Evolutionary conservation across 2,797 vertebrate genomes (phyloP).

Genomic region (Lagorchestes hirsutus): DNA sequence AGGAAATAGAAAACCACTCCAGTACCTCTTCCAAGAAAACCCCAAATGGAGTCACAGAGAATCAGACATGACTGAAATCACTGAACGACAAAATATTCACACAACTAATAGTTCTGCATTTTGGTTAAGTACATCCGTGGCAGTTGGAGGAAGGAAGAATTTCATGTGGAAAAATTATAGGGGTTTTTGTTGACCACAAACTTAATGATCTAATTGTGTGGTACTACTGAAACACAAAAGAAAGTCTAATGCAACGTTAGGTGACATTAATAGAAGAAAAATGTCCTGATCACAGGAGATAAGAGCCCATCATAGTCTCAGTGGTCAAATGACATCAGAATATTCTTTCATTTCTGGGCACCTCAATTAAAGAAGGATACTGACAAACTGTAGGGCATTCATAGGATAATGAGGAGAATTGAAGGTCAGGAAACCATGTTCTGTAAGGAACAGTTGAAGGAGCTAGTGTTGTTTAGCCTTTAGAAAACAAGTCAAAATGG

Average conservation of each 20-base stretch:
- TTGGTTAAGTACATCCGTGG: conserved; percentile 19
- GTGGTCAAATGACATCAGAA: background rate
- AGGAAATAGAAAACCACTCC: background rate
- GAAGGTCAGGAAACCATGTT: conserved; percentile 42
- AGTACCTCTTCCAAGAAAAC: conserved; percentile 29
- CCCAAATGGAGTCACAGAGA: background rate
- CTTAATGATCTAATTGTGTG: conserved; percentile 22
- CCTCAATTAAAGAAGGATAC: conserved; percentile 3
- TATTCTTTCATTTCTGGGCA: conserved; percentile 27
- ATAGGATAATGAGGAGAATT: conserved; percentile 32
- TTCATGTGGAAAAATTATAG: conserved; percentile 46
- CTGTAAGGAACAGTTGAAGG: background rate
- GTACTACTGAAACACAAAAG: background rate
- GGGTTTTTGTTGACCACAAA: conserved; percentile 45
- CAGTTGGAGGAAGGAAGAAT: background rate
- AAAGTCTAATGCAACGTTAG: conserved; percentile 6
- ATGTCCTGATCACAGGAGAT: background rate
- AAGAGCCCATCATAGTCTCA: background rate
- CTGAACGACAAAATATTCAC: background rate
- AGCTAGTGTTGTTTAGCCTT: background rate
- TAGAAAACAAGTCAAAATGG: background rate
- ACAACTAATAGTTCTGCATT: background rate
- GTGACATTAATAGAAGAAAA: background rate
- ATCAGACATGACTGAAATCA: background rate
- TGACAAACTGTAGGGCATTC: background rate